phyloP scores from a whole-genome alignment of 2,113 vertebrate genomes.

The Albula goreensis region DNA sequence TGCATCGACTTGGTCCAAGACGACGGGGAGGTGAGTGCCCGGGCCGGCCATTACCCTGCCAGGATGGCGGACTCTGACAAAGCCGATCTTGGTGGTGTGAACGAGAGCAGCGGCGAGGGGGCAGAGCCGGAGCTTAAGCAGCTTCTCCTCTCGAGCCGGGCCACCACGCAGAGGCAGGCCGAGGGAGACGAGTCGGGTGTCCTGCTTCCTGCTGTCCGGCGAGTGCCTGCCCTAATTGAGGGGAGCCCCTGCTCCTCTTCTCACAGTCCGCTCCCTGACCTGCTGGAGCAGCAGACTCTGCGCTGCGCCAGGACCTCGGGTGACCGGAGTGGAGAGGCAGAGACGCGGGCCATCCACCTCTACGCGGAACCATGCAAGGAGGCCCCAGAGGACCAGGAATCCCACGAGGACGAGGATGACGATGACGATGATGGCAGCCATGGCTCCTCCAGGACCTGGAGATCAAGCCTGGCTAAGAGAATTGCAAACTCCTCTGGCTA shows the following conservation, averaged over 20 bases:
- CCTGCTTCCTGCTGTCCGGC: conserved; percentile 25
- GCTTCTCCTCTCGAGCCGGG: conserved; percentile 66
- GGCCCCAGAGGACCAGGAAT: conserved; percentile 59
- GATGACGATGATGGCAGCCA: conserved; percentile 58
- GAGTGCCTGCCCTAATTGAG: conserved; percentile 32
- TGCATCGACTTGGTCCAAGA: conserved; percentile 83
- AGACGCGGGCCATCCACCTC: neutral
- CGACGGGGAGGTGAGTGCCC: conserved; percentile 70
- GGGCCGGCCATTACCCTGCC: conserved; percentile 33
- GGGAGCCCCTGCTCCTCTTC: conserved; percentile 45
- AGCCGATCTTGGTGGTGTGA: conserved; percentile 23
- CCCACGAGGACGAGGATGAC: conserved; percentile 55
- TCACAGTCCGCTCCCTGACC: conserved; percentile 49
- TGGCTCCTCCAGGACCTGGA: conserved; percentile 73
- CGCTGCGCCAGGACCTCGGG: conserved; percentile 66
- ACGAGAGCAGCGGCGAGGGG: neutral
- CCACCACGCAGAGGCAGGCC: conserved; percentile 42
- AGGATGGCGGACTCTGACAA: conserved; percentile 61
- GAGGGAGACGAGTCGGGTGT: conserved; percentile 14
- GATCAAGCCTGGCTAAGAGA: conserved; percentile 84
- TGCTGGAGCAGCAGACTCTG: conserved; percentile 66
- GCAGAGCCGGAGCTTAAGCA: conserved; percentile 49
- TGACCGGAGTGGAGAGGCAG: conserved; percentile 1
- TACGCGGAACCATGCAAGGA: conserved; percentile 51
- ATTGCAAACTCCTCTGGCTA: conserved; percentile 97